Base-by-base conservation (phyloP, 1,140 invertebrate species). In the Drosophila ambigua region DNA sequence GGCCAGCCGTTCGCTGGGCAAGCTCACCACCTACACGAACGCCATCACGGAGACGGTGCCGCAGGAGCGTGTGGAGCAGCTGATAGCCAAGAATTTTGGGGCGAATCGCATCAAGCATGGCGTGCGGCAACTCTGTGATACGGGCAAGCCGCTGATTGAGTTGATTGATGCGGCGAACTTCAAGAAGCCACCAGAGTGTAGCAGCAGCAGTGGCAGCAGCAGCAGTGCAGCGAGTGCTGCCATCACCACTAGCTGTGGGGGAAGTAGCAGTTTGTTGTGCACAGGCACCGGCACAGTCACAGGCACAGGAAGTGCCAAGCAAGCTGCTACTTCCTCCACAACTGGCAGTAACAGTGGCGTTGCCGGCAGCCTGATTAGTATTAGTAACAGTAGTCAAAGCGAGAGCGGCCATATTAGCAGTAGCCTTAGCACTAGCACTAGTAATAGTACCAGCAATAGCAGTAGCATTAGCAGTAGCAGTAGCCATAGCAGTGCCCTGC, bases 1-100 rank as follows among this genome's bases (percentile, higher is more conserved):
- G 46, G 92, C 94, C 54, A 92, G 91, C 59, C 93, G 95, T 68
- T 94, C 95, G 57, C 93, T 96, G 26, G 96, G 96, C 20, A 95
- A 95, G 80, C 93, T 96, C 52, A 94, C 95, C 45, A 93, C 93
- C 28, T 96, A 96, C 84, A 95, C 95, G 35, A 92, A 94, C 43
- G 94, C 95, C 41, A 93, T 97, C 23, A 95, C 95, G 28, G 93
- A 95, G 72, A 93, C 94, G 44, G 94, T 94, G 59, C 85, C 93
- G n/a, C 92, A 93, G 82, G 94, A 95, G 75, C 92, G 93, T 41
- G 92, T 92, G 39, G 92, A 93, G 66, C 90, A 92, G 71, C 77
- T 93, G 69, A 91, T 92, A 60, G 87, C 87, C 59, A 90, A 90
- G 72, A 87, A 84, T 54, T 92, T 92, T 69, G 91, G 91, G 45